These are phyloP conservation scores for Streblospio benedicti DNA, from an alignment of 1,140 invertebrate species.

Conservation along the genomic window DNA sequence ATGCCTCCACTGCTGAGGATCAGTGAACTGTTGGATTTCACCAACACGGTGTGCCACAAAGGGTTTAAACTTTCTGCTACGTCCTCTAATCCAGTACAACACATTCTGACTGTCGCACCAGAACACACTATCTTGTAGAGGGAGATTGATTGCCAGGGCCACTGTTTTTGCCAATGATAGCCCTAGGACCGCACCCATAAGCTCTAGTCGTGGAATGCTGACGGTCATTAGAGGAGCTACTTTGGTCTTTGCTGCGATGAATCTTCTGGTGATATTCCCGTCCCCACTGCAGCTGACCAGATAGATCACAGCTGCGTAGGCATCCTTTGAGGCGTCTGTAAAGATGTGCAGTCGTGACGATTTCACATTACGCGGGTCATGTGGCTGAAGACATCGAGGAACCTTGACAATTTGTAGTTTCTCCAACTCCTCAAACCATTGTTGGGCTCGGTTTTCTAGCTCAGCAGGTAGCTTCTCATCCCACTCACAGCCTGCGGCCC, in stretches of 20 bases:
- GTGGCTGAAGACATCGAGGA: too few relatives aligned
- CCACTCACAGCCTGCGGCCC: too few relatives aligned
- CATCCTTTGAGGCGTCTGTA: too few relatives aligned
- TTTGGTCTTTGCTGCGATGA: neutral
- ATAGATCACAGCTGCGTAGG: too few relatives aligned
- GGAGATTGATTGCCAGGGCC: neutral
- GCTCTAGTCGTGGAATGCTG: neutral
- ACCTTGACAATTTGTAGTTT: too few relatives aligned
- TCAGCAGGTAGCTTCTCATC: too few relatives aligned
- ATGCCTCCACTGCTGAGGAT: neutral
- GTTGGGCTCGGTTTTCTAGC: too few relatives aligned
- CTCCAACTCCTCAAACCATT: too few relatives aligned
- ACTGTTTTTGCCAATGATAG: neutral
- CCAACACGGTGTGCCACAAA: neutral
- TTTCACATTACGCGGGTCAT: too few relatives aligned
- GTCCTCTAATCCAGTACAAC: neutral
- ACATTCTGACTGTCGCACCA: neutral
- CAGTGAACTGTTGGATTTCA: neutral
- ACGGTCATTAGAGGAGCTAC: neutral
- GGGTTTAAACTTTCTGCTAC: neutral
- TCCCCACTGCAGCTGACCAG: too few relatives aligned
- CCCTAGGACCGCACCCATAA: neutral
- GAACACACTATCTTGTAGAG: neutral
- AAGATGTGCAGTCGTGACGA: too few relatives aligned
- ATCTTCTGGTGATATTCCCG: neutral